Conservation (phyloP, 2,113 vertebrate species). For the Microtus richardsoni region DNA sequence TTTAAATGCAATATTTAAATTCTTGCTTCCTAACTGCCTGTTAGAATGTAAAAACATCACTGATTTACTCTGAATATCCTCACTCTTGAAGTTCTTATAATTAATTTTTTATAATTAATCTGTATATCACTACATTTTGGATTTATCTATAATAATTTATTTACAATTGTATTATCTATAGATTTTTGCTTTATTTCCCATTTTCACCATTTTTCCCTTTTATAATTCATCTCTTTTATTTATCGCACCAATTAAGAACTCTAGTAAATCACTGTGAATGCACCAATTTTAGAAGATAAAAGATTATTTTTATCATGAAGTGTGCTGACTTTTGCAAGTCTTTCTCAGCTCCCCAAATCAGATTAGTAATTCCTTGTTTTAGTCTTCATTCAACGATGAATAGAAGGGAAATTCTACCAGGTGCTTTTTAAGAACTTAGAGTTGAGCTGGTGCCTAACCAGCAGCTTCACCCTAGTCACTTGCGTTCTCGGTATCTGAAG, state of each 20-base stretch:
- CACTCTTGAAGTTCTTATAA: not conserved
- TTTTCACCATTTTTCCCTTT: not conserved
- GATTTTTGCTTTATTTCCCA: constrained; percentile 38
- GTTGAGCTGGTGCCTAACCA: not conserved
- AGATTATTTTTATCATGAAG: not conserved
- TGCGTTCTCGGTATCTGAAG: not conserved
- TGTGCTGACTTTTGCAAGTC: not conserved
- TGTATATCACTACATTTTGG: not conserved
- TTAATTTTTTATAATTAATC: constrained; percentile 10
- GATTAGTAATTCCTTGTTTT: not conserved
- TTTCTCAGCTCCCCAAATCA: not conserved
- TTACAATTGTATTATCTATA: not conserved
- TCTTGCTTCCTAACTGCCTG: not conserved
- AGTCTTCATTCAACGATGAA: not conserved
- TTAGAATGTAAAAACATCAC: not conserved
- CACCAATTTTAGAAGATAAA: constrained; percentile 5
- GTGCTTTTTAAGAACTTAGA: not conserved
- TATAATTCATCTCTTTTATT: not conserved
- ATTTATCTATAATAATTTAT: not conserved
- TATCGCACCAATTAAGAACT: not conserved
- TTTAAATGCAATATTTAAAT: not conserved
- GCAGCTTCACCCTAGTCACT: not conserved
- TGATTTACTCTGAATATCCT: not conserved
- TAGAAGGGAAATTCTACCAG: constrained; percentile 7
- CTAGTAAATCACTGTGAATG: not conserved